Evolutionary conservation across 2,797 vertebrate species (phyloP).

Genomic region (Enteromius paludinosus): DNA sequence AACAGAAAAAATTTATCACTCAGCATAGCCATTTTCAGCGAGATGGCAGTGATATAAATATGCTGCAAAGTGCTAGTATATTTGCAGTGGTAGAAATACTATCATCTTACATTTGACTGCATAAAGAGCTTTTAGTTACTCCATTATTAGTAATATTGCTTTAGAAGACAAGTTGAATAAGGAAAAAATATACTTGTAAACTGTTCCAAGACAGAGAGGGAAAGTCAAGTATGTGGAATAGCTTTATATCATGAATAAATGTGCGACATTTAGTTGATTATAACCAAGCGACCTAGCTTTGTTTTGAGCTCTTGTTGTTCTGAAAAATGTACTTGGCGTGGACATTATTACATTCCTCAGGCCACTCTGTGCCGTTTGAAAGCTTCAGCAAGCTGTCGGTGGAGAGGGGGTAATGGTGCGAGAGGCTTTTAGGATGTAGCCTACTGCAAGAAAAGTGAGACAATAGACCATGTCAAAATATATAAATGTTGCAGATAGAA

Average conservation of each 20-base stretch:
- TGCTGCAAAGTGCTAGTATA: background rate
- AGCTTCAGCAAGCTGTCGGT: background rate
- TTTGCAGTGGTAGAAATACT: background rate
- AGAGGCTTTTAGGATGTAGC: constrained; percentile 9
- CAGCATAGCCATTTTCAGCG: constrained; percentile 12
- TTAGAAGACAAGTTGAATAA: background rate
- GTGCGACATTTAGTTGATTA: background rate
- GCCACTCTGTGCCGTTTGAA: background rate
- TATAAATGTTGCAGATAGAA: background rate
- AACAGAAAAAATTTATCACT: background rate
- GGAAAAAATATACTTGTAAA: background rate
- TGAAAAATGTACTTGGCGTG: background rate
- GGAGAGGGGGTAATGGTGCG: constrained; percentile 13
- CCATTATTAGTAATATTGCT: background rate
- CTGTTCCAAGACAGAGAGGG: no score
- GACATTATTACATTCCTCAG: constrained; percentile 2
- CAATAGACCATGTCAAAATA: constrained; percentile 1
- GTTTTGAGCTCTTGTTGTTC: constrained; percentile 17
- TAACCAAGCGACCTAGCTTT: background rate
- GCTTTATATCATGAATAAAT: background rate
- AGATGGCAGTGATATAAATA: background rate
- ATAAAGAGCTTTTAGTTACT: background rate
- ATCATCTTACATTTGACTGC: background rate
- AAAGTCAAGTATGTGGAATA: background rate
- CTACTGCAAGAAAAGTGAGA: constrained; percentile 9